Evolutionary conservation across 2,888 invertebrate species (phyloP).

Genomic region (Trissolcus japonicus): DNA sequence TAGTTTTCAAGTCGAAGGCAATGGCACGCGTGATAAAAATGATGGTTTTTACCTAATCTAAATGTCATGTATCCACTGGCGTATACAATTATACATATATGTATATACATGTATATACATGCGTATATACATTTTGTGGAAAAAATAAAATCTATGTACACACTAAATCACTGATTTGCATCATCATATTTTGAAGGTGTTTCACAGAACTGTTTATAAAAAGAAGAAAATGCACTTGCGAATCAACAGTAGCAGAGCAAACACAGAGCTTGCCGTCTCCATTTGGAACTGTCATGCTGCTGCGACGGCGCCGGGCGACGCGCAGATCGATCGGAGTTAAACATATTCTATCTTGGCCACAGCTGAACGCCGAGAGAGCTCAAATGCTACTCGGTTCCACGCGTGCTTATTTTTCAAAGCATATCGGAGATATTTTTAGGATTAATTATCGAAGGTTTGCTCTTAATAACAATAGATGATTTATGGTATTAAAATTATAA

Average conservation of each 20-base stretch:
- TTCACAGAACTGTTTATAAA: too few species aligned
- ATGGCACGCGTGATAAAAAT: slow-evolving; percentile 17
- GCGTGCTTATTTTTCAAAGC: too few species aligned
- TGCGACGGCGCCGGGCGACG: slow-evolving; percentile 53
- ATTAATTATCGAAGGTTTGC: too few species aligned
- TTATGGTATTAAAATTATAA: too few species aligned
- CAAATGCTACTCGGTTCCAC: slow-evolving; percentile 2
- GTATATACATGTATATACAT: too few species aligned
- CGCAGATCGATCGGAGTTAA: slow-evolving; percentile 55
- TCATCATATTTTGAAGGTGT: too few species aligned
- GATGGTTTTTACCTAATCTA: slow-evolving; percentile 44
- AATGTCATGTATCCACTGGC: slow-evolving; percentile 20
- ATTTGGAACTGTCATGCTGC: slow-evolving; percentile 56
- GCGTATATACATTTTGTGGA: too few species aligned
- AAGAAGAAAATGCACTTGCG: slow-evolving; percentile 19
- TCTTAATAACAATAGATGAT: too few species aligned
- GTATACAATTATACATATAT: slow-evolving; percentile 3
- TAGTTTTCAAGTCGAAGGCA: slow-evolving; percentile 43
- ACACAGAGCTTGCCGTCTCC: slow-evolving; percentile 54
- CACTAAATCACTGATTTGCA: too few species aligned
- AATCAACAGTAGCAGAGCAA: slow-evolving; percentile 34
- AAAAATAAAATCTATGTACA: slow-evolving; percentile 16
- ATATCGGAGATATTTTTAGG: too few species aligned
- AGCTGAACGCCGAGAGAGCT: slow-evolving; percentile 23
- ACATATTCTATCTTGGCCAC: slow-evolving; percentile 38